These are phyloP conservation scores for Lacerta viridis DNA, from an alignment of 2,797 vertebrate species.

Conservation along the genomic window DNA sequence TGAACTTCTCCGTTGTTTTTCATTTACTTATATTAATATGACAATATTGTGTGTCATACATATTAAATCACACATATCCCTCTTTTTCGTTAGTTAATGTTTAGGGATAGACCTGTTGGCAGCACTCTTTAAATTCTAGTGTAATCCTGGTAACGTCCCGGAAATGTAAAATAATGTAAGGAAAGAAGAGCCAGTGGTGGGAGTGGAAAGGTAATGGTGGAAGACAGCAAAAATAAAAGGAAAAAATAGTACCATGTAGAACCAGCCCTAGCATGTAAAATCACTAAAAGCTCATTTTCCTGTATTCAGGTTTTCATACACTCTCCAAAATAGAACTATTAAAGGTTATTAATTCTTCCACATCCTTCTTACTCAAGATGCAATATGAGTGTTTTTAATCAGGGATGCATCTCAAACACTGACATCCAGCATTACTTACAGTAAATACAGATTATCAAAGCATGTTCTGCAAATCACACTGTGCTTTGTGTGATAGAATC, in stretches of 20 bases:
- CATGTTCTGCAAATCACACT: conserved; percentile 63
- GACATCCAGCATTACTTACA: conserved; percentile 64
- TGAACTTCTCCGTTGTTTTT: not conserved
- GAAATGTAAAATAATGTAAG: conserved; percentile 6
- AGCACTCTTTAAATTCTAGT: not conserved
- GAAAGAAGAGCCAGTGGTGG: not conserved
- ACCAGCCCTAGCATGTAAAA: conserved; percentile 62
- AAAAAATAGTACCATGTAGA: not conserved
- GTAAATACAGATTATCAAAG: conserved; percentile 62
- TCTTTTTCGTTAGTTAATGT: not conserved
- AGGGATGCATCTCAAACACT: conserved; percentile 52
- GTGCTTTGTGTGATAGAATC: conserved; percentile 57
- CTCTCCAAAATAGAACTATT: conserved; percentile 19
- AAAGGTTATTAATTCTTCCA: conserved; percentile 23
- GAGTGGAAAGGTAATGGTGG: not conserved
- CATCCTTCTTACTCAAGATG: conserved; percentile 39
- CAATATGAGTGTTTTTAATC: conserved; percentile 58
- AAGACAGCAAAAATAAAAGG: conserved; percentile 54
- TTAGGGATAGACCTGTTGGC: not conserved
- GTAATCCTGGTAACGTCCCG: not conserved
- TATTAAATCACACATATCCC: not conserved
- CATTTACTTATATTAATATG: not conserved
- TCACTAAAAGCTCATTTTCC: conserved; percentile 56
- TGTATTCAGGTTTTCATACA: conserved; percentile 52
- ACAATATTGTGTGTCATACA: not conserved